Conservation (phyloP, 2,797 vertebrate species). For the Poeciliopsis gracilis region DNA sequence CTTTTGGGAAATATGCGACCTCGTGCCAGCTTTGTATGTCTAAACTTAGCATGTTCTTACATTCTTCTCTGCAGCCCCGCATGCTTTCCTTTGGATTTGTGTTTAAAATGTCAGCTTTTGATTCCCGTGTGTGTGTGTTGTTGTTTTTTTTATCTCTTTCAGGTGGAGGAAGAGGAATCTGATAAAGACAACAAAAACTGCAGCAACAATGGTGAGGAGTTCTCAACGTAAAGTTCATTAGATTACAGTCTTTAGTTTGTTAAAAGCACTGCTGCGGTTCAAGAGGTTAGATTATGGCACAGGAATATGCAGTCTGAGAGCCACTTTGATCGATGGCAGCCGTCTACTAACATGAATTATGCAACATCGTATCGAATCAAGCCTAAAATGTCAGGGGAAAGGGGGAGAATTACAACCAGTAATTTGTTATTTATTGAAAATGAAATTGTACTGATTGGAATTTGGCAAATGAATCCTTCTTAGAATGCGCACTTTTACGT, state of each 20-base stretch:
- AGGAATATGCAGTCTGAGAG: conserved; percentile 32
- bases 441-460: neutral
- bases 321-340: conserved; percentile 34
- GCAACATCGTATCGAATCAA: conserved; percentile 25
- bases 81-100: conserved; percentile 7
- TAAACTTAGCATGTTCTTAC: conserved; percentile 39
- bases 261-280: neutral
- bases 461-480: neutral
- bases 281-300: conserved; percentile 10
- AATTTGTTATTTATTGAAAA: conserved; percentile 15
- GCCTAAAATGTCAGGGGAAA: conserved; percentile 43
- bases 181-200: conserved; percentile 92
- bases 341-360: conserved; percentile 49
- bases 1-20: conserved; percentile 43
- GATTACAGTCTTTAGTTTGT: neutral
- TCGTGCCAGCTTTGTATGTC: conserved; percentile 50
- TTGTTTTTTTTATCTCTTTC: conserved; percentile 27
- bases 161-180: conserved; percentile 89
- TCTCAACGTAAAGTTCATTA: conserved; percentile 5
- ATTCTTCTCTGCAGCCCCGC: conserved; percentile 17
- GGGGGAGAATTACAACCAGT: conserved; percentile 19
- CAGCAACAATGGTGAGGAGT: conserved; percentile 82
- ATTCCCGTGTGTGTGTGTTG: neutral
- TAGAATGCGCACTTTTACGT: neutral
- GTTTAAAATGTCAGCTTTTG: neutral